Evolutionary conservation across 2,113 vertebrate species (phyloP).

Genomic region (Rhea pennata): DNA sequence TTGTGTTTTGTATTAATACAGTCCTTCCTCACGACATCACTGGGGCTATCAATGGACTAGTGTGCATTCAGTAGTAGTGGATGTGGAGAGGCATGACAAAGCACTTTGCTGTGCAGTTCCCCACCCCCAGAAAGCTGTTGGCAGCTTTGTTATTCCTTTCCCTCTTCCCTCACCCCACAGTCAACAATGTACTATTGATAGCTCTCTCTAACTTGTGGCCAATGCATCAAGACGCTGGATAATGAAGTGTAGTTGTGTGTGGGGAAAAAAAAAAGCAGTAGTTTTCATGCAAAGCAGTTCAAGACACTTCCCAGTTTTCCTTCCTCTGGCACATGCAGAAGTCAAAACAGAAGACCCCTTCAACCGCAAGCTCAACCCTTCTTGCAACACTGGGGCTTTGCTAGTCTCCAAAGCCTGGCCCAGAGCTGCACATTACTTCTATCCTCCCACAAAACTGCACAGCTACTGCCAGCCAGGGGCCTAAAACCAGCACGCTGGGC

Average conservation of each 20-base stretch:
- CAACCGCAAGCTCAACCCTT: neutral
- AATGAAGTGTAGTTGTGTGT: constrained; percentile 46
- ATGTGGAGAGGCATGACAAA: constrained; percentile 46
- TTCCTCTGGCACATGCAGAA: constrained; percentile 54
- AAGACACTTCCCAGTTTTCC: constrained; percentile 29
- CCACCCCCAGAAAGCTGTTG: constrained; percentile 57
- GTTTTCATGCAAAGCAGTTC: constrained; percentile 30
- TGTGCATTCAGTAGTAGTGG: constrained; percentile 43
- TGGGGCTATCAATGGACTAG: constrained; percentile 41
- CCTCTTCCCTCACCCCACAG: constrained; percentile 36
- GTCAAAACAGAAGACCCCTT: constrained; percentile 21
- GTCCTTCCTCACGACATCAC: neutral
- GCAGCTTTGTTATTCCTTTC: constrained; percentile 50
- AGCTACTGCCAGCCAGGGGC: accelerated
- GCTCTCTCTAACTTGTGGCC: neutral
- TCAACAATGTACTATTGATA: constrained; percentile 62
- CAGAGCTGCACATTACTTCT: neutral
- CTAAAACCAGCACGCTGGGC: neutral
- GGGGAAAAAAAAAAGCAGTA: neutral
- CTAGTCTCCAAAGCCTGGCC: too few relatives aligned
- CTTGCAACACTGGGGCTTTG: neutral
- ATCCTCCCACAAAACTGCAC: accelerated
- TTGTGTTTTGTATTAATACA: neutral
- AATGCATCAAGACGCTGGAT: constrained; percentile 44
- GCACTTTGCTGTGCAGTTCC: constrained; percentile 16